A percentile compares a stretch with the other conserved stretches of the same genome.
These are phyloP conservation scores for Galagoides demidoff DNA, from an alignment of 2,797 vertebrate genomes.

Conservation along the genomic window DNA sequence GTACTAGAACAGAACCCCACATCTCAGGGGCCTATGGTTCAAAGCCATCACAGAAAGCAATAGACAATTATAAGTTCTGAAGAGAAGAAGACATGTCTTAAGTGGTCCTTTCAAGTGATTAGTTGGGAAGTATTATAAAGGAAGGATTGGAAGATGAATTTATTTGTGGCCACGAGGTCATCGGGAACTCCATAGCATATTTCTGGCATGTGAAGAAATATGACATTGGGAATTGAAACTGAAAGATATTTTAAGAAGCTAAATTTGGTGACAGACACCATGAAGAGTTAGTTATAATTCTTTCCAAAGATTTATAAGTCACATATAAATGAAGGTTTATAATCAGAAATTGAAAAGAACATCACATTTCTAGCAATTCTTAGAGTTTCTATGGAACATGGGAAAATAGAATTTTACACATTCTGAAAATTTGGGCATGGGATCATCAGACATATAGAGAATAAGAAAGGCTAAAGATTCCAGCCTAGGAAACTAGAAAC, in stretches of 20 bases:
- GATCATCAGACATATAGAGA: conserved; percentile 45
- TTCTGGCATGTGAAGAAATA: neutral
- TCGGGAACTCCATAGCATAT: neutral
- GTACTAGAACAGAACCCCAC: neutral
- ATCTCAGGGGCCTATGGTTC: neutral
- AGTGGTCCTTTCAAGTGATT: neutral
- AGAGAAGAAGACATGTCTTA: neutral
- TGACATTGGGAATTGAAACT: neutral
- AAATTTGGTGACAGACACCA: conserved; percentile 58
- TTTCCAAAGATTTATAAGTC: conserved; percentile 40
- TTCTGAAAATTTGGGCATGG: conserved; percentile 53
- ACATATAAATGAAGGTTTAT: conserved; percentile 15
- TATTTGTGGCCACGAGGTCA: neutral
- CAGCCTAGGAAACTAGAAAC: neutral
- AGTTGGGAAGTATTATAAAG: neutral
- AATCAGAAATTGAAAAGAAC: neutral
- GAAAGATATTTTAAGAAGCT: conserved; percentile 51
- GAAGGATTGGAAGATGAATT: neutral
- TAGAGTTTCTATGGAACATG: neutral
- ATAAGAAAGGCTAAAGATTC: conserved; percentile 47
- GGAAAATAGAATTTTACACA: conserved; percentile 65
- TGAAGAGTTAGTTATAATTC: conserved; percentile 25
- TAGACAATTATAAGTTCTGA: neutral
- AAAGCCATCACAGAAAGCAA: conserved; percentile 25
- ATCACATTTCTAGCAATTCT: conserved; percentile 31